phyloP scores from a whole-genome alignment of 2,797 vertebrate species.

The Melanotaenia parkinsoni region DNA sequence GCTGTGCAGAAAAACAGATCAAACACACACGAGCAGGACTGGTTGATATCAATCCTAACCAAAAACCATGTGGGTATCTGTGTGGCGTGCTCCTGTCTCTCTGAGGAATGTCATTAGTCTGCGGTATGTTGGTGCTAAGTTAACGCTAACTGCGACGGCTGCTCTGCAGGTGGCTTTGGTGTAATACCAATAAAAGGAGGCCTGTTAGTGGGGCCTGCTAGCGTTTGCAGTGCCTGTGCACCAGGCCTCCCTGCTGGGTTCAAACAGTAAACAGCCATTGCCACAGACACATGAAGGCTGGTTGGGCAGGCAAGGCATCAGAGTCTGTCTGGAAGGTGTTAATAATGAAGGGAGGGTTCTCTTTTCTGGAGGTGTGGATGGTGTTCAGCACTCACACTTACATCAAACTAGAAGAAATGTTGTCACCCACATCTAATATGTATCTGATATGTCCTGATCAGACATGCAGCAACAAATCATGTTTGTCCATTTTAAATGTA shows the following conservation, averaged over 20 bases:
- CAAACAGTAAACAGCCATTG: constrained; percentile 64
- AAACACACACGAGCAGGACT: constrained; percentile 8
- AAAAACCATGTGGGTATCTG: constrained; percentile 26
- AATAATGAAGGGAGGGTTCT: constrained; percentile 39
- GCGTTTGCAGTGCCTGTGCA: constrained; percentile 48
- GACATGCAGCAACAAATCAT: not conserved
- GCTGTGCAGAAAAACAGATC: constrained; percentile 23
- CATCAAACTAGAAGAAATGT: not conserved
- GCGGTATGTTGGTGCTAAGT: constrained; percentile 57
- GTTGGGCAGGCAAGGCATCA: constrained; percentile 52
- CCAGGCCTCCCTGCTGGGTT: constrained; percentile 70
- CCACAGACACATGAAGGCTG: constrained; percentile 68
- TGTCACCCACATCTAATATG: not conserved
- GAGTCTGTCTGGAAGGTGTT: constrained; percentile 63
- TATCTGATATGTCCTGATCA: not conserved
- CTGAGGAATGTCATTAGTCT: constrained; percentile 60
- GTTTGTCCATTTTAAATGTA: too few species aligned
- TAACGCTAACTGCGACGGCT: constrained; percentile 49
- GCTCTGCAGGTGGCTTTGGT: constrained; percentile 75
- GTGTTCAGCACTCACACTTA: too few species aligned
- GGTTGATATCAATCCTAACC: constrained; percentile 8
- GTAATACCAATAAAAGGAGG: constrained; percentile 69
- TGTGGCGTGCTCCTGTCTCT: constrained; percentile 43
- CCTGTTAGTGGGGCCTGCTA: constrained; percentile 64
- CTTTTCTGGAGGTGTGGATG: not conserved